Evolutionary conservation across 2,888 invertebrate species (phyloP).

Genomic region (Hylaea fasciaria): DNA sequence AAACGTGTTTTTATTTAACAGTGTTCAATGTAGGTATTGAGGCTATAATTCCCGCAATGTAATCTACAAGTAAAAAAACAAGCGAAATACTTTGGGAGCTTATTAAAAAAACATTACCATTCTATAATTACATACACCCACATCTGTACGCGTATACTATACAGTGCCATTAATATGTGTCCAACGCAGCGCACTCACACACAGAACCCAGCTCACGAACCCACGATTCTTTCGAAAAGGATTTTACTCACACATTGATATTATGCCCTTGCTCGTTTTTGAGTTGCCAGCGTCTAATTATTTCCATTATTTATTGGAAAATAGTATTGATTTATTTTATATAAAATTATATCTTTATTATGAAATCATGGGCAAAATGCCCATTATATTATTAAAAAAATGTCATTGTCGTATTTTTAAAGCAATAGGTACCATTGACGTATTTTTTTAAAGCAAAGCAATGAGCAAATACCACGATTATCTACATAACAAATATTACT

Average conservation of each 20-base stretch:
- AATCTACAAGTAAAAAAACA: slow-evolving; percentile 45
- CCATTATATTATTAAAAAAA: no score
- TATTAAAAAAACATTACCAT: slow-evolving; percentile 82
- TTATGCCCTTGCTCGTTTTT: slow-evolving; percentile 45
- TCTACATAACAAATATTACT: no score
- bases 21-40: no score
- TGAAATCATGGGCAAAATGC: no score
- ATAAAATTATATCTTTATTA: no score
- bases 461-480: no score
- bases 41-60: background rate
- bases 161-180: slow-evolving; percentile 80
- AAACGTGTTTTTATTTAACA: no score
- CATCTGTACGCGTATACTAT: slow-evolving; percentile 68
- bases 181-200: slow-evolving; percentile 63
- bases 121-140: slow-evolving; percentile 80
- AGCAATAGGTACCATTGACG: no score
- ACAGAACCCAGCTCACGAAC: slow-evolving; percentile 31
- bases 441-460: no score
- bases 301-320: slow-evolving; percentile 21
- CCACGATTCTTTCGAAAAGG: slow-evolving; percentile 56
- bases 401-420: no score
- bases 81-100: slow-evolving; percentile 52
- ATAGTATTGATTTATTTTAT: background rate
- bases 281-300: slow-evolving; percentile 58
- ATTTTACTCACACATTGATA: slow-evolving; percentile 57